Percentiles rank a stretch among this genome's conserved stretches.
These are phyloP conservation scores for Limnothrissa miodon DNA, from an alignment of 2,113 vertebrate species.

Conservation along the genomic window DNA sequence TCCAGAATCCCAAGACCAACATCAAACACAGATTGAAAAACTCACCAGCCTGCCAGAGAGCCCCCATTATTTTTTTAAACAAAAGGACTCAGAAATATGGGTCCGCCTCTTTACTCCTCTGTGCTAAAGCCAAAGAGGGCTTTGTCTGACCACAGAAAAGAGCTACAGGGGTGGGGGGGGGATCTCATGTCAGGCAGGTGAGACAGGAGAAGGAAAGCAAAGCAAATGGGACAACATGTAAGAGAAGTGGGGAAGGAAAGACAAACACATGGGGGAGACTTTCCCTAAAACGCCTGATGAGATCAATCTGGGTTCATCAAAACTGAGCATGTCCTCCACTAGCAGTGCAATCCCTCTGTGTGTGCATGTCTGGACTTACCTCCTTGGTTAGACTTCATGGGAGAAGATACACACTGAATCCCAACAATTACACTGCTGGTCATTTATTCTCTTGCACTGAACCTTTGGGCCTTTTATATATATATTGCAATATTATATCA, in stretches of 20 bases:
- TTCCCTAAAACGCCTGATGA: neutral
- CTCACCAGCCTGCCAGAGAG: constrained; percentile 44
- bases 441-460: neutral
- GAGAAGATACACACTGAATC: neutral
- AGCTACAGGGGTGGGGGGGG: constrained; percentile 2
- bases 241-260: neutral
- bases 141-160: neutral
- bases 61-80: constrained; percentile 22
- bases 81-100: neutral
- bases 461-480: too few relatives aligned
- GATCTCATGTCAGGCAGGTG: constrained; percentile 36
- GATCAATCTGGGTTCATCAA: too few relatives aligned
- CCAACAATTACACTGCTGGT: neutral
- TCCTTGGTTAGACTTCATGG: neutral
- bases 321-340: too few relatives aligned
- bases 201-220: neutral
- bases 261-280: neutral
- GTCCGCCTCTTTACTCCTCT: neutral
- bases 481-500: too few relatives aligned
- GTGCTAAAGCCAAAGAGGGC: neutral
- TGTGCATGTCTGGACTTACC: neutral
- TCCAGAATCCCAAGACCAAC: constrained; percentile 43
- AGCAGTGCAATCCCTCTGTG: neutral
- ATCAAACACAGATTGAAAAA: constrained; percentile 42
- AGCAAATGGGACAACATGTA: neutral